phyloP scores from a whole-genome alignment of 2,797 vertebrate species.

The Gephyroberyx darwinii region DNA sequence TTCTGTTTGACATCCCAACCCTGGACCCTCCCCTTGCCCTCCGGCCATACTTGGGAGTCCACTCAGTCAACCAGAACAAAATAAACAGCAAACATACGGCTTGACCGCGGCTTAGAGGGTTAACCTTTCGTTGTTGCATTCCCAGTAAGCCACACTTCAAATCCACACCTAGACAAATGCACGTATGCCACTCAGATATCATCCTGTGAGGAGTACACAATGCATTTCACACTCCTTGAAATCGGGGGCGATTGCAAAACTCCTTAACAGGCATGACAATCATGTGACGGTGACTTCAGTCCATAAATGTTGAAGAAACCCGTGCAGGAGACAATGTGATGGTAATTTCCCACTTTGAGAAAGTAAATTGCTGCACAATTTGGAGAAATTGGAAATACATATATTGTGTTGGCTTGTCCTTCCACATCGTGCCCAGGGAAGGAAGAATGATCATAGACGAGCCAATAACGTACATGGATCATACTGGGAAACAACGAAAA shows the following conservation, averaged over 20 bases:
- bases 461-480: not conserved
- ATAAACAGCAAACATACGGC: constrained; percentile 65
- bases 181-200: constrained; percentile 5
- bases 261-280: constrained; percentile 40
- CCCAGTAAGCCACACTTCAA: constrained; percentile 37
- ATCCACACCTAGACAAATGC: not conserved
- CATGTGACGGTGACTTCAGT: constrained; percentile 14
- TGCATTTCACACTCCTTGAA: constrained; percentile 5
- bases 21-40: constrained; percentile 3
- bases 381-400: constrained; percentile 20
- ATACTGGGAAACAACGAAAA: too few relatives aligned
- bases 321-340: constrained; percentile 9
- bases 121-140: constrained; percentile 46
- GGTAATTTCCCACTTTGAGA: constrained; percentile 1
- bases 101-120: constrained; percentile 41
- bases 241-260: constrained; percentile 29
- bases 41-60: constrained; percentile 21
- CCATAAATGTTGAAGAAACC: constrained; percentile 22
- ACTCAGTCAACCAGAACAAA: constrained; percentile 58
- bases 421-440: not conserved
- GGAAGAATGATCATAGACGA: not conserved
- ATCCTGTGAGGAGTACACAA: constrained; percentile 14
- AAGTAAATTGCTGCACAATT: constrained; percentile 26
- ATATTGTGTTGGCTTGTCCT: constrained; percentile 12
- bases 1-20: constrained; percentile 66